Conservation (phyloP, 2,113 vertebrate genomes). For the Platysteira castanea region DNA sequence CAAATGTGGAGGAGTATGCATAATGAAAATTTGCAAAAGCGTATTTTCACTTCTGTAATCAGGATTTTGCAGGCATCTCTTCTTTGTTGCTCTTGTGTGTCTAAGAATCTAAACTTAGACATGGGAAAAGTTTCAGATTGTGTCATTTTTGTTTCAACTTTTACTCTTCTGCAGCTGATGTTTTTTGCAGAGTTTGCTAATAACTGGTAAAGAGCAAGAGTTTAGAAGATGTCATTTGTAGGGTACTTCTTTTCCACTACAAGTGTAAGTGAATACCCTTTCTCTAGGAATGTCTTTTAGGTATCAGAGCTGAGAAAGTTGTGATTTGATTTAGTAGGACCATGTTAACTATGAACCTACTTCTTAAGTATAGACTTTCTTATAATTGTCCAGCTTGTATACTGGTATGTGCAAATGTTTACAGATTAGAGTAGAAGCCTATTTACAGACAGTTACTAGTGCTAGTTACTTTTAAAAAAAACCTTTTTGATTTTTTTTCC, state of each 20-base stretch:
- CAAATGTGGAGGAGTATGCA: neutral
- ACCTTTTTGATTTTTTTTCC: neutral
- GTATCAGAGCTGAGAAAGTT: neutral
- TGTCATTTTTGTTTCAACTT: neutral
- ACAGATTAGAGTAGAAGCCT: neutral
- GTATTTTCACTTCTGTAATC: neutral
- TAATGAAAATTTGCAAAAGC: neutral
- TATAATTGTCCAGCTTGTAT: neutral
- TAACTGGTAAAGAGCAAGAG: neutral
- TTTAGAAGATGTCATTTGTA: neutral
- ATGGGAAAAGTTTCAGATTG: neutral
- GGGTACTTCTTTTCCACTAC: neutral
- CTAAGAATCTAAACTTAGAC: neutral
- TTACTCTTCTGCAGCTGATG: neutral
- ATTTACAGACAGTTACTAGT: neutral
- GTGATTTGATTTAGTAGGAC: neutral
- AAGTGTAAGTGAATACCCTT: neutral
- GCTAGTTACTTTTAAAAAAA: neutral
- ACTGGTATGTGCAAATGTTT: neutral
- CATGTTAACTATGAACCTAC: neutral
- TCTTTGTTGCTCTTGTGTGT: neutral
- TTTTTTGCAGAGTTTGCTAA: neutral
- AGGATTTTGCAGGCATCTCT: neutral
- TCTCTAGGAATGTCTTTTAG: neutral
- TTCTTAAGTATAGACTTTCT: neutral